Base-by-base conservation (phyloP, 2,113 vertebrate species). In the Tetrao urogallus region DNA sequence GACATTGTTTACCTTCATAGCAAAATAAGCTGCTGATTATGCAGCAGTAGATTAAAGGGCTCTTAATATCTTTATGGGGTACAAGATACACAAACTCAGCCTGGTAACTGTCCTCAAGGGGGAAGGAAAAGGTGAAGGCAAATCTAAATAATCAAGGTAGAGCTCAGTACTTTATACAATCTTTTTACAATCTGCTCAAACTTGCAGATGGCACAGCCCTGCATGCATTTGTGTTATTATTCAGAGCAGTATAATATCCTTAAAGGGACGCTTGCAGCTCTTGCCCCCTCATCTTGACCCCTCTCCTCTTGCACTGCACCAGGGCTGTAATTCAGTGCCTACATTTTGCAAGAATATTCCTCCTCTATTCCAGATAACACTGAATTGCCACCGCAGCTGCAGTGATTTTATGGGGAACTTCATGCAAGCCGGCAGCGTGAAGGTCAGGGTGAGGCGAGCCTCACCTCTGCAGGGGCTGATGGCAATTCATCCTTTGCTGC, bases 51-150 rank as follows among this genome's bases (percentile, higher is more conserved):
- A 95, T 94, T 93, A 80, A 91, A 92, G 72, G 74, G 72, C 14
- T 94, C 94, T 89, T 64, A 91, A 30, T 92, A 77, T 60, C 87
- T 91, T 94, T 92, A 91, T 86, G 91, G 47, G 75, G 64, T 91
- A 89, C 85, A 94, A 92, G 87, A 91, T 78, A 91, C 10, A 85
- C 25, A 82, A 82, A 64, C 14, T 47, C 43, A 87, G 40, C 13
- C 42, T 64, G 19, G 32, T 43, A 92, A 85, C 50, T 56, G 45
- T 56, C 75, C 93, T 85, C 42, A 85, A 79, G 15, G 21, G 36
- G 61, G 17, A 40, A 36, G 54, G 54, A 88, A 77, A 58, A 56
- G 67, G n/a, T 42, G 42, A 77, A 58, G 13, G 43, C 43, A 82
- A 73, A 89, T 40, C 82, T 80, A 66, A 89, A 89, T 67, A 11